phyloP scores from a whole-genome alignment of 2,888 invertebrate genomes.

The Ferrisia virgata region DNA sequence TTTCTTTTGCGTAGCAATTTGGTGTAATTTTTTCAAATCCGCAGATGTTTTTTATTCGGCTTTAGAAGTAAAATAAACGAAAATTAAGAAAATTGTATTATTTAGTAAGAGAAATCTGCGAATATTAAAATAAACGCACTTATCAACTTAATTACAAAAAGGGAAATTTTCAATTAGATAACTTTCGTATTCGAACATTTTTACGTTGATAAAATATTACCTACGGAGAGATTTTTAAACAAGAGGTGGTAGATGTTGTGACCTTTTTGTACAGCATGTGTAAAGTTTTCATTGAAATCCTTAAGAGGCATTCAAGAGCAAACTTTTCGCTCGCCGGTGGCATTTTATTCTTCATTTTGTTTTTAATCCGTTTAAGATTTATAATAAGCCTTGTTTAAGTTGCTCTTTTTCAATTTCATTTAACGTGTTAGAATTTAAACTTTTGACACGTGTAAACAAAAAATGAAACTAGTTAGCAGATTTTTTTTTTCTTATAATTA shows the following conservation, averaged over 20 bases:
- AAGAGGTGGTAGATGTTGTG: background rate
- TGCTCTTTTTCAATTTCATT: background rate
- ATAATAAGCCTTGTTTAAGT: background rate
- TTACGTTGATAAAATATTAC: background rate
- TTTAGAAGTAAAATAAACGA: no score
- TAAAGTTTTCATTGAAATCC: background rate
- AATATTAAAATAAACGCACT: no score
- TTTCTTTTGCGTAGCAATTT: background rate
- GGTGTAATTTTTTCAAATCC: background rate
- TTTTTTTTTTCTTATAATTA: no score
- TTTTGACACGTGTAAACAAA: background rate
- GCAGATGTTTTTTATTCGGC: background rate
- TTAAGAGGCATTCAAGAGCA: background rate
- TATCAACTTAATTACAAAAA: no score
- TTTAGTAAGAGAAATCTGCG: no score
- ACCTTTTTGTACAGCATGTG: background rate
- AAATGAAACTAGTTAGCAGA: background rate
- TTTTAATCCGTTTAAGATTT: background rate
- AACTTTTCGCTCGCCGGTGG: background rate
- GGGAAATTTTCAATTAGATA: background rate
- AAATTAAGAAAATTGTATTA: no score
- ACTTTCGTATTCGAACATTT: background rate
- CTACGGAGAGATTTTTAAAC: background rate
- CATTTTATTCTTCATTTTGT: background rate
- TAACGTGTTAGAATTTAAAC: background rate